Evolutionary conservation across 1,140 invertebrate genomes (phyloP).

Genomic region (Drosophila kikkawai): DNA sequence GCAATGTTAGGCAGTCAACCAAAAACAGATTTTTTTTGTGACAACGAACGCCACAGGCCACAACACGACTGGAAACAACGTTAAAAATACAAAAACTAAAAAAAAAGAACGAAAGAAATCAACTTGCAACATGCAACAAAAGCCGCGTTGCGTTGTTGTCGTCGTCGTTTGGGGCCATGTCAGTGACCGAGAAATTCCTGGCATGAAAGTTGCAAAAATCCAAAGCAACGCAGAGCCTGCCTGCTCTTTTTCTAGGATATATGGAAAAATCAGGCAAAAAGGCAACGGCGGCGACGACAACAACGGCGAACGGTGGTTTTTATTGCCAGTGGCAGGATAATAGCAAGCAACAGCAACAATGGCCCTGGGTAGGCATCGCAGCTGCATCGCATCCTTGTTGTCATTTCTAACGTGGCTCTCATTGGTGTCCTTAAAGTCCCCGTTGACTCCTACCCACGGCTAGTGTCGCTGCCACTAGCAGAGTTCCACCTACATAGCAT

Average conservation of each 20-base stretch:
- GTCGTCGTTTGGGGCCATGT: constrained; percentile 60
- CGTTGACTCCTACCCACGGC: not conserved
- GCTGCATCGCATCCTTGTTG: constrained; percentile 48
- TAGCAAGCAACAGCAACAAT: constrained; percentile 48
- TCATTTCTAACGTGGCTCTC: constrained; percentile 52
- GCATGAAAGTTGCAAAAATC: constrained; percentile 64
- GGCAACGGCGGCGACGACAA: constrained; percentile 23
- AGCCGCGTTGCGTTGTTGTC: constrained; percentile 54
- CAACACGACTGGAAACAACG: constrained; percentile 45
- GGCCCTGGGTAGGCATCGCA: constrained; percentile 33
- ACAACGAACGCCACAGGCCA: constrained; percentile 63
- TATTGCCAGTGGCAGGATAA: constrained; percentile 74
- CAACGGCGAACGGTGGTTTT: constrained; percentile 51
- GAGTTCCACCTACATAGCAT: constrained; percentile 1
- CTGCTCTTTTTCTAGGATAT: constrained; percentile 6
- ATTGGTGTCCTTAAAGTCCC: constrained; percentile 52
- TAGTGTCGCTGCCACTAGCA: constrained; percentile 1
- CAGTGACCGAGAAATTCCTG: constrained; percentile 79
- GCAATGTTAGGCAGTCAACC: constrained; percentile 70
- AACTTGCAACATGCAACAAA: constrained; percentile 73
- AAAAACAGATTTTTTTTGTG: constrained; percentile 79
- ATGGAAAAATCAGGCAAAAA: constrained; percentile 5
- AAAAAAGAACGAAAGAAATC: constrained; percentile 60
- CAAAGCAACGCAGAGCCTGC: constrained; percentile 34
- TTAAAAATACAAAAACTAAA: constrained; percentile 11